Evolutionary conservation across 2,888 invertebrate species (phyloP).

Genomic region (Sesamia inferens): DNA sequence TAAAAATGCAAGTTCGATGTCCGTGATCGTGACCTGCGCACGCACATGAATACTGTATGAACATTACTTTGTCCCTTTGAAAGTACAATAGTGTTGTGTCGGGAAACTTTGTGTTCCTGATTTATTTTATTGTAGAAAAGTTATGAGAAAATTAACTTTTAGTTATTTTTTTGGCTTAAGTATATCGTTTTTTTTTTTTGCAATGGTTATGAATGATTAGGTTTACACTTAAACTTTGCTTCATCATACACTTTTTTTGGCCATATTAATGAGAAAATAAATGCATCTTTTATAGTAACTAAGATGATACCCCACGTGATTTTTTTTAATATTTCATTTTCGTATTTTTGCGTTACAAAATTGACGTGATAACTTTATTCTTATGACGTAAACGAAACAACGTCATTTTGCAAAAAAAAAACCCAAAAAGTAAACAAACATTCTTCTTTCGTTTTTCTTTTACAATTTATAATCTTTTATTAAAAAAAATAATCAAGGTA

Average conservation of each 20-base stretch:
- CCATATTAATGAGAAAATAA: background rate
- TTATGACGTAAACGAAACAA: background rate
- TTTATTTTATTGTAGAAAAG: conserved; percentile 49
- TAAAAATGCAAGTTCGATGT: conserved; percentile 87
- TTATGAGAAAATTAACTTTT: conserved; percentile 30
- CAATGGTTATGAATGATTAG: background rate
- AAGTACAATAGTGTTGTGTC: conserved; percentile 63
- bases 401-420: too few relatives aligned
- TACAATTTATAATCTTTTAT: background rate
- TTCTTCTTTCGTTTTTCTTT: background rate
- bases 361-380: too few relatives aligned
- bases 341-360: background rate
- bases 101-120: conserved; percentile 59
- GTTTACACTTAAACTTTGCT: too few relatives aligned
- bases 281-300: too few relatives aligned
- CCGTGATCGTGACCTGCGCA: conserved; percentile 88
- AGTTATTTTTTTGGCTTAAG: background rate
- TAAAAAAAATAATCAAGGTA: conserved; percentile 69
- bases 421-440: background rate
- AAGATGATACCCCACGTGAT: background rate
- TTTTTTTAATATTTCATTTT: background rate
- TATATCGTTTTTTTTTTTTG: background rate
- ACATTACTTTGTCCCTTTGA: conserved; percentile 72
- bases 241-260: background rate
- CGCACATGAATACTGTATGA: conserved; percentile 86